Evolutionary conservation across 2,888 invertebrate species (phyloP).

Genomic region (Rosalia funebris): DNA sequence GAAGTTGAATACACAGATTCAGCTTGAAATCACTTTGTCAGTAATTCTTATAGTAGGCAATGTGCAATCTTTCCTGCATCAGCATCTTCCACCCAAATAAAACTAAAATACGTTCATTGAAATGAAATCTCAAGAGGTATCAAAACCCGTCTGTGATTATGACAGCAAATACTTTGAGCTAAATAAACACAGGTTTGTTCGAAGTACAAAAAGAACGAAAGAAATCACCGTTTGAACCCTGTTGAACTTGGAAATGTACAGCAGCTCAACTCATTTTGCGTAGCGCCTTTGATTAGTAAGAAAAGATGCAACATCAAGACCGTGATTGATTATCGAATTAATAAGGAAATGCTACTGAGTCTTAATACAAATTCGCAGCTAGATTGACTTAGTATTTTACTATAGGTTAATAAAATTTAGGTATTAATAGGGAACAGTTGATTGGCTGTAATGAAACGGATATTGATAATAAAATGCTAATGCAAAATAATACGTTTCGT

Average conservation of each 20-base stretch:
- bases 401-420: no score
- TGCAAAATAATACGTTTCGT: no score
- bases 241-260: slow-evolving; percentile 17
- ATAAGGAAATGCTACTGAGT: slow-evolving; percentile 25
- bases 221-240: slow-evolving; percentile 17
- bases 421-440: no score
- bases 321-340: slow-evolving; percentile 26
- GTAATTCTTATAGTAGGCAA: no score
- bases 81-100: background rate
- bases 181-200: slow-evolving; percentile 23
- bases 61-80: no score
- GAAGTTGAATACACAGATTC: no score
- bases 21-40: no score
- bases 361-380: no score
- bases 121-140: background rate
- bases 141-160: slow-evolving; percentile 14
- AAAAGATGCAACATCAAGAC: slow-evolving; percentile 24
- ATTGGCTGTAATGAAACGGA: no score
- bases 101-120: no score
- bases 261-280: slow-evolving; percentile 11
- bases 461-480: no score
- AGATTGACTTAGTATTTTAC: no score
- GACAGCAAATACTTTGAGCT: slow-evolving; percentile 6
- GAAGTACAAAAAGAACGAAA: slow-evolving; percentile 13
- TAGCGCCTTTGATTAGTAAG: slow-evolving; percentile 17